These are phyloP conservation scores for Syrmaticus mikado DNA, from an alignment of 2,113 vertebrate genomes.

Conservation along the genomic window DNA sequence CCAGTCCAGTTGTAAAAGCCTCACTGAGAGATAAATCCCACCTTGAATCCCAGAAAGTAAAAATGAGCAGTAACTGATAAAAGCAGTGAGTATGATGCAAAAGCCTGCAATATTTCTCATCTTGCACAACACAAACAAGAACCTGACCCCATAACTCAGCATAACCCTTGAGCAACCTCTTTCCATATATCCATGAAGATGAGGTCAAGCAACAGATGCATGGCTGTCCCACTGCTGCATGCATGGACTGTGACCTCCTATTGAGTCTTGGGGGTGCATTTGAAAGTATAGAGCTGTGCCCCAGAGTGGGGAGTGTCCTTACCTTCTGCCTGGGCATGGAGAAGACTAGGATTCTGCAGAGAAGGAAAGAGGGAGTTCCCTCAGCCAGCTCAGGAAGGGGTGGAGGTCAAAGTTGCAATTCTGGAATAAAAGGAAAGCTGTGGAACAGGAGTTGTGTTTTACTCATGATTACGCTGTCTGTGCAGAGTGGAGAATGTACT, in stretches of 20 bases:
- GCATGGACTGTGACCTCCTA: fast-evolving
- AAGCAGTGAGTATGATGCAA: neutral
- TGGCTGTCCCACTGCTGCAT: neutral
- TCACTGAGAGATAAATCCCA: neutral
- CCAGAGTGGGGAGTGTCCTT: neutral
- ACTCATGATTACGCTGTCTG: neutral
- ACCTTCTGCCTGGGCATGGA: neutral
- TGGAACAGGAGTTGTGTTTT: neutral
- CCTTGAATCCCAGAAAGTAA: neutral
- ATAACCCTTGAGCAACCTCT: neutral
- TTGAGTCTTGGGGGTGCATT: neutral
- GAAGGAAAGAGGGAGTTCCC: neutral
- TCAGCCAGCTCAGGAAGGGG: neutral
- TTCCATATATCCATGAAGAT: neutral
- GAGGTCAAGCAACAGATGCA: neutral
- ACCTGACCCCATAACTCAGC: neutral
- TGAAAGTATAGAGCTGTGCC: neutral
- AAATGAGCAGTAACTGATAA: neutral
- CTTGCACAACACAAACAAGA: neutral
- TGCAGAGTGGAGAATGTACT: neutral
- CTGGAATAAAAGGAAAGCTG: neutral
- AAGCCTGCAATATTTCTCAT: neutral
- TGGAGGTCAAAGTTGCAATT: fast-evolving
- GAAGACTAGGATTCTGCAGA: neutral
- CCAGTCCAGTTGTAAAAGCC: neutral